Percentiles rank a stretch among this genome's conserved stretches.
These are phyloP conservation scores for Tragelaphus imberbis DNA, from an alignment of 2,113 vertebrate genomes.

Conservation along the genomic window DNA sequence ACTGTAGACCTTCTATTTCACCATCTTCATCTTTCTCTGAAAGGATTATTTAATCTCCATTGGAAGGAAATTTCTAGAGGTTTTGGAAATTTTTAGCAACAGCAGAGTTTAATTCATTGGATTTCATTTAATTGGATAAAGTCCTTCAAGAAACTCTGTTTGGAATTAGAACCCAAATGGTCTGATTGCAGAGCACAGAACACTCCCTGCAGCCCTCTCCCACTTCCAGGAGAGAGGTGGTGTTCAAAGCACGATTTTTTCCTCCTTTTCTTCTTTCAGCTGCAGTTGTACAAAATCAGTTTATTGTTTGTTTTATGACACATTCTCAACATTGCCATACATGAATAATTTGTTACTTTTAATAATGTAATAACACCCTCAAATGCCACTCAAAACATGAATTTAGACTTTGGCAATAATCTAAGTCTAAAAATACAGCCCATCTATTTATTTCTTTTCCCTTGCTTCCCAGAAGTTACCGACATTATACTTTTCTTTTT, in stretches of 20 bases:
- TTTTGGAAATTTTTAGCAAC: not conserved
- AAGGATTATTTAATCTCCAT: not conserved
- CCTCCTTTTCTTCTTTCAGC: not conserved
- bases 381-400: not conserved
- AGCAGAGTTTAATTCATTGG: not conserved
- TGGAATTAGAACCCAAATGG: not conserved
- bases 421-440: not conserved
- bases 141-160: not conserved
- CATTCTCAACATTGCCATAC: not conserved
- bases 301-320: not conserved
- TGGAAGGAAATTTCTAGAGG: not conserved
- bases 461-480: not conserved
- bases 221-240: not conserved
- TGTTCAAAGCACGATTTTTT: not conserved
- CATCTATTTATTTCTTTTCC: not conserved
- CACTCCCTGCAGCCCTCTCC: accelerated
- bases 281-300: not conserved
- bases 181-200: not conserved
- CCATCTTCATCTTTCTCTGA: not conserved
- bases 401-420: not conserved
- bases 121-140: not conserved
- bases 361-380: not conserved
- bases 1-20: not conserved
- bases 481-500: not conserved
- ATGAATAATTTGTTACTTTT: not conserved